Evolutionary conservation across 2,113 vertebrate genomes (phyloP).

Genomic region (Platanista minor): DNA sequence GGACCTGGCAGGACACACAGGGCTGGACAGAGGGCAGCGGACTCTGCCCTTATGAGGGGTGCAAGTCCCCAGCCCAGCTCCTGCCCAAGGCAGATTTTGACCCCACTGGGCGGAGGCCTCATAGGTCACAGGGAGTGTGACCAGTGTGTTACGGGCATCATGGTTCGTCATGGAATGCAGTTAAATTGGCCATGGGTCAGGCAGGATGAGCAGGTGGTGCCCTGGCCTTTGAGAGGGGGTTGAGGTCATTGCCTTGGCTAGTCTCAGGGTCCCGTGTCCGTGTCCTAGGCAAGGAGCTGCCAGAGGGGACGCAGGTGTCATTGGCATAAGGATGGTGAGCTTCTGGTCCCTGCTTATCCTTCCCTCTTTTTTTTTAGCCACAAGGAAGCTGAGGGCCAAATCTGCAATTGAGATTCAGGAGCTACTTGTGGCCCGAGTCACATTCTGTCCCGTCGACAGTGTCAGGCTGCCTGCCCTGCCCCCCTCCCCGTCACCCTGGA

Average conservation of each 20-base stretch:
- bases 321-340: fast-evolving
- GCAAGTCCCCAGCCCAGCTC: fast-evolving
- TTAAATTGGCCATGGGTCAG: fast-evolving
- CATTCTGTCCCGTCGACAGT: fast-evolving
- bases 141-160: fast-evolving
- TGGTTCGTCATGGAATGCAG: fast-evolving
- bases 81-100: too few relatives aligned
- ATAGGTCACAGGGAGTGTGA: fast-evolving
- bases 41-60: fast-evolving
- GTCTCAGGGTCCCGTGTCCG: background rate
- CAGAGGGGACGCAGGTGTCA: background rate
- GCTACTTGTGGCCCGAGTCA: background rate
- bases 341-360: background rate
- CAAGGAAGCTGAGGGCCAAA: background rate
- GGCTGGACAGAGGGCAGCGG: background rate
- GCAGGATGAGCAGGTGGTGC: fast-evolving
- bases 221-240: background rate
- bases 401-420: background rate
- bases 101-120: fast-evolving
- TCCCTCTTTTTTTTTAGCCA: background rate
- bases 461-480: fast-evolving
- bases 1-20: fast-evolving
- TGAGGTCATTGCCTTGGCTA: fast-evolving
- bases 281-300: background rate
- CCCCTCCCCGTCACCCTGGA: fast-evolving